Evolutionary conservation across 1,140 invertebrate species (phyloP), one percentile per base, ranked within the genome.

Genomic region (Nymphalis io): DNA sequence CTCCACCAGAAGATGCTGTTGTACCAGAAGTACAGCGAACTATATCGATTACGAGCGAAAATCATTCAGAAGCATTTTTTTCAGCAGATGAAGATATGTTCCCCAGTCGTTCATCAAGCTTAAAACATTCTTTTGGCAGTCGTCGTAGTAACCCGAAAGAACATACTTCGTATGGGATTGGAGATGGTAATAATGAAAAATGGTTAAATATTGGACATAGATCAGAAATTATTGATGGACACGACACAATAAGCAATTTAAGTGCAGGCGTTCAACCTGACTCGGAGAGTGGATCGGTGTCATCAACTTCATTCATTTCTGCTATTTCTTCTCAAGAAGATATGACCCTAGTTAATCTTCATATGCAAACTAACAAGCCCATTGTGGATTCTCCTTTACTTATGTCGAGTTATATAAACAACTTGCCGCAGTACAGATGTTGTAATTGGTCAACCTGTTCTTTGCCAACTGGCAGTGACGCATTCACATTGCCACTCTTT

Each of bases 321-420:
- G 98, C 98, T 3, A 94, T 98, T 65, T 98, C 97, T 0, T 98
- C 97, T n/a, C 97, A 98, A 85, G 97, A 98, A 89, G 97, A 98
- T 81, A 95, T 98, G 82, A 96, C 97, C 2, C 89, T 98, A 60
- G 96, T 99, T 0, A 98, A 99, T 93, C 92, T 99, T 6, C 97
- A 98, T 80, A 97, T 97, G 94, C 98, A 99, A 92, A 95, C 98
- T 10, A 98, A 98, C 84, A 97, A 98, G 79, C 96, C 97, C 0
- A 99, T 99, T 68, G 95, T 97, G 20, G 96, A 97, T 75, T 99
- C 98, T 1, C 98, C 98, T 0, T 88, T 99, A 21, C 92, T 99
- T 0, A 98, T 99, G 97, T 96, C 97, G 0, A 98, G 97, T 81
- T 99, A 99, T 84, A 95, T 97, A 70, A 96, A 96, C 79, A 98